Conservation (phyloP, 2,113 vertebrate species). For the Atractosteus spatula region DNA sequence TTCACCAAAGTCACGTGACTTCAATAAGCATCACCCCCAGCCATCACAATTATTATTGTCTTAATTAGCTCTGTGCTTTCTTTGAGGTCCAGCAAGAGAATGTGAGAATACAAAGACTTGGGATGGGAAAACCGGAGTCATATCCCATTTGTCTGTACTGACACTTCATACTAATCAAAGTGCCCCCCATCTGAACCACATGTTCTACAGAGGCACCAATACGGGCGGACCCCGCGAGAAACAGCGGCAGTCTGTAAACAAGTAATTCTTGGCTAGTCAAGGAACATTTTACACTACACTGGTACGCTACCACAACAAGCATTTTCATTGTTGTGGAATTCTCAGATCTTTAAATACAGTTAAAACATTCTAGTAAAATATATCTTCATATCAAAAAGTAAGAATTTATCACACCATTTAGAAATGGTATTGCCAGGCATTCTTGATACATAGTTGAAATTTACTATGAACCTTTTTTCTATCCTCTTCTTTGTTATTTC, state of each 20-base stretch:
- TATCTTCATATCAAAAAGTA: too few relatives aligned
- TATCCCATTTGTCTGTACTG: neutral
- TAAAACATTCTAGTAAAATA: too few relatives aligned
- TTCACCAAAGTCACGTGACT: constrained; percentile 48
- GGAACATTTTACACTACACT: too few relatives aligned
- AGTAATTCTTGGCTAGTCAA: neutral
- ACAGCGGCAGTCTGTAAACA: neutral
- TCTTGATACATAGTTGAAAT: too few relatives aligned
- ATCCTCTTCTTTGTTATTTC: too few relatives aligned
- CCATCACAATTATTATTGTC: constrained; percentile 43
- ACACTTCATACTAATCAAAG: neutral
- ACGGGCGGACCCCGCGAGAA: neutral
- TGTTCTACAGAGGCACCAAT: neutral
- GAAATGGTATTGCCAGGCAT: too few relatives aligned
- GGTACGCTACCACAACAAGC: too few relatives aligned
- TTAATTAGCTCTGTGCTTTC: constrained; percentile 55
- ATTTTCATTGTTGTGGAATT: too few relatives aligned
- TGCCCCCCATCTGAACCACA: neutral
- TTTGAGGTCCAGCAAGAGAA: constrained; percentile 39
- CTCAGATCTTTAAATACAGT: too few relatives aligned
- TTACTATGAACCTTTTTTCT: too few relatives aligned
- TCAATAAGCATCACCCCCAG: constrained; percentile 45
- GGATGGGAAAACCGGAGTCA: constrained; percentile 20
- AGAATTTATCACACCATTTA: too few relatives aligned
- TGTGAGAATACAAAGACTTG: neutral